Evolutionary conservation across 2,888 invertebrate genomes (phyloP).

Genomic region (Drosophila falleni): DNA sequence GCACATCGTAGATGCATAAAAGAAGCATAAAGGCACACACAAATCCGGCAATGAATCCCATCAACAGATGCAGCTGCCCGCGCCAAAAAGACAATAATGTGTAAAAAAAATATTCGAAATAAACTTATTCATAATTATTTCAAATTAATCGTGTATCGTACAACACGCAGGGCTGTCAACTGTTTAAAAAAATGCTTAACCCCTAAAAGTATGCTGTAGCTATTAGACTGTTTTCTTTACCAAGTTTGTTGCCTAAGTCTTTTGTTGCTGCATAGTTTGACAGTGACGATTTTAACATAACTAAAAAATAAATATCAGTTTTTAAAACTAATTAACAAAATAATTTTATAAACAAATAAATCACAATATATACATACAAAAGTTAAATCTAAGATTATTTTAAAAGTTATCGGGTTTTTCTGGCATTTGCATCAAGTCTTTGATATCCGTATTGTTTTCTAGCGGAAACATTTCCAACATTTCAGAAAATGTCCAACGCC

Average conservation of each 20-base stretch:
- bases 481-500: conserved; percentile 44
- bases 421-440: conserved; percentile 54
- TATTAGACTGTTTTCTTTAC: neutral
- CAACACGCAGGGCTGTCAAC: neutral
- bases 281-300: neutral
- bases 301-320: neutral
- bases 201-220: conserved; percentile 44
- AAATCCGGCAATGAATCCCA: conserved; percentile 78
- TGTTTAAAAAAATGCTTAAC: neutral
- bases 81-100: conserved; percentile 26
- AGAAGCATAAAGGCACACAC: conserved; percentile 72
- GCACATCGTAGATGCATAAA: conserved; percentile 57
- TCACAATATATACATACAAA: conserved; percentile 23
- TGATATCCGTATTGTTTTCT: conserved; percentile 58
- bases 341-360: conserved; percentile 21
- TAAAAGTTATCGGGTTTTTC: conserved; percentile 70
- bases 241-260: conserved; percentile 18
- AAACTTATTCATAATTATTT: no score
- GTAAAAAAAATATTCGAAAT: neutral
- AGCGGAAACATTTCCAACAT: conserved; percentile 60
- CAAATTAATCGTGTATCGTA: neutral
- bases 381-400: neutral
- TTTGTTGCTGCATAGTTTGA: conserved; percentile 15
- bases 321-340: neutral
- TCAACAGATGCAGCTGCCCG: conserved; percentile 66